A percentile compares a stretch with the other conserved stretches of the same genome.
Evolutionary conservation across 35 echinoderm and acorn worm genomes (phyloP).

Genomic region (Apostichopus japonicus): DNA sequence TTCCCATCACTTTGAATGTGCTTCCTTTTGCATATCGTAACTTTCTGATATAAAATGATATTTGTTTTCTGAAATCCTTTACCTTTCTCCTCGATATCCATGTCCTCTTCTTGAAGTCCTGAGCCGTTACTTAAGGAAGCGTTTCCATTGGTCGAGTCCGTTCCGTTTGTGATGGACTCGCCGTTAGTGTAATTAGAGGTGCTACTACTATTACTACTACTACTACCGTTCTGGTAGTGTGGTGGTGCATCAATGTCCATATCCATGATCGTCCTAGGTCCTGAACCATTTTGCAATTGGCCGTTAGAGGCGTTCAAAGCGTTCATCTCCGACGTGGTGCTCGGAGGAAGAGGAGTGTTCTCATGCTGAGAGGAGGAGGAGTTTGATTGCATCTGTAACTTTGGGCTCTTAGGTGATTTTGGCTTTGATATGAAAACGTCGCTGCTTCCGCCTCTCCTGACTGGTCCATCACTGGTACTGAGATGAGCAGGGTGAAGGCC

Average conservation of each 20-base stretch:
- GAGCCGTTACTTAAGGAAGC: conserved; percentile 87
- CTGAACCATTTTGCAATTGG: conserved; percentile 86
- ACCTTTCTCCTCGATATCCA: conserved; percentile 98
- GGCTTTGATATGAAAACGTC: conserved; percentile 66
- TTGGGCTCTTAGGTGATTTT: conserved; percentile 77
- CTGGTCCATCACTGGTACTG: conserved; percentile 47
- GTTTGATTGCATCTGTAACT: conserved; percentile 65
- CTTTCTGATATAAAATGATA: too few species aligned
- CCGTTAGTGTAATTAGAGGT: conserved; percentile 61
- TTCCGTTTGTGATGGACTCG: conserved; percentile 52
- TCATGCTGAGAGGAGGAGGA: conserved; percentile 42
- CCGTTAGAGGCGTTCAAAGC: conserved; percentile 80
- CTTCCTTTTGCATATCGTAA: too few species aligned
- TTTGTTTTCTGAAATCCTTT: background rate
- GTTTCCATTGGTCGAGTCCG: conserved; percentile 70
- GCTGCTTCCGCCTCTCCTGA: conserved; percentile 54
- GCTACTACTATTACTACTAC: background rate
- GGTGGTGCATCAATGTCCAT: conserved; percentile 77
- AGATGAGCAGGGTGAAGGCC: conserved; percentile 43
- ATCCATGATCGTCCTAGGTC: conserved; percentile 42
- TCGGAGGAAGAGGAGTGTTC: background rate
- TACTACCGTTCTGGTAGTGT: conserved; percentile 41
- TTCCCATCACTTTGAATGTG: too few species aligned
- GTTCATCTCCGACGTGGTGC: conserved; percentile 80
- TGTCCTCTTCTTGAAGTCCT: conserved; percentile 72